Percentiles rank a stretch among this genome's conserved stretches.
phyloP scores from a whole-genome alignment of 1,140 invertebrate genomes.

The Hycleus cichorii region DNA sequence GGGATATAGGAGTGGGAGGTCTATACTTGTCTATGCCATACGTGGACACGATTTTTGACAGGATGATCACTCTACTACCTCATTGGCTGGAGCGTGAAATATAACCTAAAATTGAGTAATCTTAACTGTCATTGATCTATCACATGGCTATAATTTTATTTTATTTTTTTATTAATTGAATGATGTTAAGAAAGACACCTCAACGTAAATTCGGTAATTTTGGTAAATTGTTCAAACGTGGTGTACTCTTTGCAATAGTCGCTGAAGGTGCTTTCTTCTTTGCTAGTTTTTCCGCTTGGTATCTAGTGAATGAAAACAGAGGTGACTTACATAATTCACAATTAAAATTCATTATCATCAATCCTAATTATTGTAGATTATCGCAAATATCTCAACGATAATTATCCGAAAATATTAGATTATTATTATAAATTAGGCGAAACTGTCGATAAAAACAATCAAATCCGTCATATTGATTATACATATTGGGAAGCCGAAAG shows the following conservation, averaged over 20 bases:
- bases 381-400: constrained; percentile 50
- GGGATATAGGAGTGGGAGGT: too few species aligned
- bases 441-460: constrained; percentile 41
- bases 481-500: constrained; percentile 42
- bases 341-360: not conserved
- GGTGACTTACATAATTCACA: constrained; percentile 40
- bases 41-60: too few species aligned
- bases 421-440: constrained; percentile 55
- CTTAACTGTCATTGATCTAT: too few species aligned
- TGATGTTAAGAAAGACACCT: too few species aligned
- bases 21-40: too few species aligned
- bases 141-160: too few species aligned
- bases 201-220: too few species aligned
- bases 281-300: constrained; percentile 50
- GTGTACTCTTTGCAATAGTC: constrained; percentile 46
- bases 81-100: too few species aligned
- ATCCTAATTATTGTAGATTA: constrained; percentile 43
- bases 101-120: too few species aligned
- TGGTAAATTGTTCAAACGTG: constrained; percentile 43
- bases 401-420: constrained; percentile 52
- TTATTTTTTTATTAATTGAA: too few species aligned
- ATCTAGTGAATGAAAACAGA: constrained; percentile 53
- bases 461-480: constrained; percentile 45
- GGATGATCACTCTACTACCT: too few species aligned
- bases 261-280: constrained; percentile 48